phyloP scores from a whole-genome alignment of 2,797 vertebrate genomes.

The Propithecus perrieri region DNA sequence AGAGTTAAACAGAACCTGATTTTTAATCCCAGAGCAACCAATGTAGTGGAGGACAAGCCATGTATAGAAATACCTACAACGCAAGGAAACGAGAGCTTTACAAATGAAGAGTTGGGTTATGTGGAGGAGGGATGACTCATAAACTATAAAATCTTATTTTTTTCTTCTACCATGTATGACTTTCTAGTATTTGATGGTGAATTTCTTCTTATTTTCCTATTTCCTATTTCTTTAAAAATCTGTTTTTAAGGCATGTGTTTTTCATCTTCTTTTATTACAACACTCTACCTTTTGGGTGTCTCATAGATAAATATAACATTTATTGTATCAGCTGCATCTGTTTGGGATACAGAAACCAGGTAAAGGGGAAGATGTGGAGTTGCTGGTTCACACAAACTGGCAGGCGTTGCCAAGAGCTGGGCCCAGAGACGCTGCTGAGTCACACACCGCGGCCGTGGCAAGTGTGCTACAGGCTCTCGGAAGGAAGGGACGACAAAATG shows the following conservation, averaged over 20 bases:
- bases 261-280: slow-evolving; percentile 22
- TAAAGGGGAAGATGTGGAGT: neutral
- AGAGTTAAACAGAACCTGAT: neutral
- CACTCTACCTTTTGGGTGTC: neutral
- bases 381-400: neutral
- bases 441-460: neutral
- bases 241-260: neutral
- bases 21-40: neutral
- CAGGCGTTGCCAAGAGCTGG: neutral
- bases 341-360: neutral
- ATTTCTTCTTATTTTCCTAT: slow-evolving; percentile 1
- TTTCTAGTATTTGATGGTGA: neutral
- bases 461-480: neutral
- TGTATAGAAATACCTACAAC: neutral
- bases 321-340: neutral
- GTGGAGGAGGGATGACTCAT: neutral
- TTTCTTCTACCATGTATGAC: neutral
- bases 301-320: neutral
- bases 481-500: neutral
- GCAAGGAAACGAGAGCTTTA: neutral
- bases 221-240: neutral
- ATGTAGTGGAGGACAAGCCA: neutral
- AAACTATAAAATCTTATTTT: neutral
- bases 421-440: neutral
- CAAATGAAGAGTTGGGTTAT: neutral